These are phyloP conservation scores for Catalaphyllia jardinei DNA, from an alignment of 64 coral and sea anemone genomes.

Conservation along the genomic window DNA sequence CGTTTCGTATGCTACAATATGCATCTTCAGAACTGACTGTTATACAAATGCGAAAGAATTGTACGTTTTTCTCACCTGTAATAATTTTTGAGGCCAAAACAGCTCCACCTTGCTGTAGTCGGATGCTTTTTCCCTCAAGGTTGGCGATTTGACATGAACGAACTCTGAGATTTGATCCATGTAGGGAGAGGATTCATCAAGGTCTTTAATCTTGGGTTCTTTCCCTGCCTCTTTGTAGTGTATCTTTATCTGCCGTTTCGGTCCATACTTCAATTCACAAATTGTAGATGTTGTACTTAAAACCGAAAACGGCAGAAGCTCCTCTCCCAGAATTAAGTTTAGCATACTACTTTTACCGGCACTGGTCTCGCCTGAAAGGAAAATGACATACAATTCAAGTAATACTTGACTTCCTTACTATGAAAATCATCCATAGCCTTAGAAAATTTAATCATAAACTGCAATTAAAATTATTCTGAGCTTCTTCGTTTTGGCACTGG, in stretches of 20 bases:
- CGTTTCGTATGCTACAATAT: no score
- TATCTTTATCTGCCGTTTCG: neutral
- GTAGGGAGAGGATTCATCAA: neutral
- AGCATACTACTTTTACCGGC: conserved; percentile 47
- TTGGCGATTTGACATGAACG: conserved; percentile 7
- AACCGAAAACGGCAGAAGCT: conserved; percentile 35
- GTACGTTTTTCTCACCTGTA: neutral
- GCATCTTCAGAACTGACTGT: no score
- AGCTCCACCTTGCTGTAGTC: conserved; percentile 38
- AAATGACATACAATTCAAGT: neutral
- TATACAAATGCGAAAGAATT: neutral
- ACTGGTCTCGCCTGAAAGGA: conserved; percentile 31
- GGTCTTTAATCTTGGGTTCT: neutral
- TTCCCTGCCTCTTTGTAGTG: conserved; percentile 39
- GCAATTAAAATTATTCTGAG: no score
- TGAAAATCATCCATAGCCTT: neutral
- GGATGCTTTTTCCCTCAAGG: neutral
- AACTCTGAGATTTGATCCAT: conserved; percentile 16
- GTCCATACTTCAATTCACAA: conserved; percentile 44
- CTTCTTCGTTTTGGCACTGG: no score
- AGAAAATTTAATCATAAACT: no score
- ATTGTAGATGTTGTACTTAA: conserved; percentile 39
- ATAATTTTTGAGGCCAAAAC: conserved; percentile 39
- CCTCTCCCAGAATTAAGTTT: conserved; percentile 39
- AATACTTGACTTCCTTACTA: neutral